Percentiles rank a stretch among this genome's conserved stretches.
Conservation (phyloP, 1,140 invertebrate species). For the Holcopasites calliopsidis region DNA sequence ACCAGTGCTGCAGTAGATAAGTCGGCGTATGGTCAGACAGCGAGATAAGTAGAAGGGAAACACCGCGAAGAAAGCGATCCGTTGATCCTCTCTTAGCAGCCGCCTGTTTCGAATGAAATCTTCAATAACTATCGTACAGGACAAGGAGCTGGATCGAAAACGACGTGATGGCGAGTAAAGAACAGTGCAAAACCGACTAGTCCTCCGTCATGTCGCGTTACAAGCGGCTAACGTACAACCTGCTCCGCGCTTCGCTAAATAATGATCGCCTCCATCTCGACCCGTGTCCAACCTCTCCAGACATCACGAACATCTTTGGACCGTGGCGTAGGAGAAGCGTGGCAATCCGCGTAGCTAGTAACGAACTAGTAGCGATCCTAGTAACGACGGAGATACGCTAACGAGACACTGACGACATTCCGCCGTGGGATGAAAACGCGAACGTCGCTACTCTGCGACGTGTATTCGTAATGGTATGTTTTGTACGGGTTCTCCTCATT, state of each 20-base stretch:
- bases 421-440: conserved; percentile 36
- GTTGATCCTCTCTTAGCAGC: background rate
- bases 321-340: too few relatives aligned
- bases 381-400: conserved; percentile 45
- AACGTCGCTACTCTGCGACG: background rate
- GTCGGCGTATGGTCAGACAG: conserved; percentile 1
- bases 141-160: background rate
- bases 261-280: background rate
- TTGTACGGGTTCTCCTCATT: conserved; percentile 14
- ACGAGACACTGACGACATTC: conserved; percentile 59
- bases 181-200: conserved; percentile 26
- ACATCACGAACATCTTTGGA: background rate
- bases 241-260: conserved; percentile 1
- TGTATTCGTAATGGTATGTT: conserved; percentile 3
- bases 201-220: conserved; percentile 41
- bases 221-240: conserved; percentile 6
- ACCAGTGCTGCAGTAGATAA: conserved; percentile 24
- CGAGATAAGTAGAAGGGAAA: background rate
- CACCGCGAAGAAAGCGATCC: background rate
- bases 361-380: background rate
- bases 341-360: too few relatives aligned
- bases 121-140: conserved; percentile 30
- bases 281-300: background rate
- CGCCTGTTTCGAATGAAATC: conserved; percentile 4
- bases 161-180: conserved; percentile 51